Evolutionary conservation across 1,140 invertebrate species (phyloP).

Genomic region (Lethrus apterus): DNA sequence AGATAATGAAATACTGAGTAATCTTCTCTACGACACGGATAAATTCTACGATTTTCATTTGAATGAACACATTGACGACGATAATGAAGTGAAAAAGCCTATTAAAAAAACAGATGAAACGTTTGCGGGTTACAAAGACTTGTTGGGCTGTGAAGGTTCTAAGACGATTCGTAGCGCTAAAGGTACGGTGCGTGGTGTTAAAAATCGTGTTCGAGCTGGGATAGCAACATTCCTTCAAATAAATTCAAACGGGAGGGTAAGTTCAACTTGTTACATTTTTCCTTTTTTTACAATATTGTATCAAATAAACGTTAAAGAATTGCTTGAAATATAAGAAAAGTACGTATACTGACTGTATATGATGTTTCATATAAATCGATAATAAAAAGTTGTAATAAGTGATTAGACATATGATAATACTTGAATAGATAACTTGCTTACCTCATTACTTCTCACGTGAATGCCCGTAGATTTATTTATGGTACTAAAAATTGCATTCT

Average conservation of each 20-base stretch:
- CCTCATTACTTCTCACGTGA: no score
- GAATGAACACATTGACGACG: constrained; percentile 62
- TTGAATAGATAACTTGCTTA: no score
- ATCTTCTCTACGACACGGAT: constrained; percentile 61
- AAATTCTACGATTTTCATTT: constrained; percentile 76
- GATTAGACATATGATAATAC: no score
- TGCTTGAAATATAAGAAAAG: no score
- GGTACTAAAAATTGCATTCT: no score
- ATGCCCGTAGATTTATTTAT: no score
- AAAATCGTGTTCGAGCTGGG: constrained; percentile 86
- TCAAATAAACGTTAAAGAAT: no score
- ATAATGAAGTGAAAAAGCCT: constrained; percentile 40
- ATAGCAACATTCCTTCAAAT: constrained; percentile 88
- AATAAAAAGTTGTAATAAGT: no score
- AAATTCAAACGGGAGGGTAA: constrained; percentile 64
- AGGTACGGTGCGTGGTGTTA: constrained; percentile 86
- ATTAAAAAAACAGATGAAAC: constrained; percentile 53
- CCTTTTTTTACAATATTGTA: no score
- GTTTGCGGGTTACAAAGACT: constrained; percentile 75
- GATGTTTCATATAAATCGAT: no score
- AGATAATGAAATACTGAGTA: constrained; percentile 41
- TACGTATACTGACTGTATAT: no score
- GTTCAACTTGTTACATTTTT: no score
- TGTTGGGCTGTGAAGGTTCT: constrained; percentile 54
- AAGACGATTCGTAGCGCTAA: constrained; percentile 78